phyloP scores from a whole-genome alignment of 2,797 vertebrate genomes.

The Mormyrops attenuatus region DNA sequence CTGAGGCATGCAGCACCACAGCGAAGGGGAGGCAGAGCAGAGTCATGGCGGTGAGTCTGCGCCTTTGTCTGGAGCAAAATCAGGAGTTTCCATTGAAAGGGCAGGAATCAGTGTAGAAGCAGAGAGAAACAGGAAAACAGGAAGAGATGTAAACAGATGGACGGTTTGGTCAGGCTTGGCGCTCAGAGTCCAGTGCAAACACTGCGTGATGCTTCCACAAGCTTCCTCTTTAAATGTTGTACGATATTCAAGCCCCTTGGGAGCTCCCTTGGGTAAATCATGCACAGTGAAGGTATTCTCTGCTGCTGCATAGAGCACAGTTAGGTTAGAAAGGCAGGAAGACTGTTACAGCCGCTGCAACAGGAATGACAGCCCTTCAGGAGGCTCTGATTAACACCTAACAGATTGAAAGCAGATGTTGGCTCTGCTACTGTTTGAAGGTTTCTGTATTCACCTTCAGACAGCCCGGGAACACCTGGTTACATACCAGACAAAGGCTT shows the following conservation, averaged over 20 bases:
- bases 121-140: neutral
- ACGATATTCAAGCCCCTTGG: neutral
- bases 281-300: constrained; percentile 21
- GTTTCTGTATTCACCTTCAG: constrained; percentile 55
- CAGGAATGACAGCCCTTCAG: constrained; percentile 53
- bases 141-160: neutral
- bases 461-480: constrained; percentile 57
- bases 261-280: constrained; percentile 1
- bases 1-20: constrained; percentile 9
- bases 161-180: neutral
- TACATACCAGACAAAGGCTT: neutral
- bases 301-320: neutral
- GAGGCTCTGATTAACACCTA: constrained; percentile 43
- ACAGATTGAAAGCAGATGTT: constrained; percentile 52
- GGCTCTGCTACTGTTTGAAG: constrained; percentile 54
- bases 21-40: neutral
- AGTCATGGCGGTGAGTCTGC: constrained; percentile 5
- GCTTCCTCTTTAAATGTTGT: neutral
- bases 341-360: neutral
- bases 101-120: neutral
- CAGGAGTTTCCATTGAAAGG: neutral
- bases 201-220: neutral
- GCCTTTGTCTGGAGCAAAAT: neutral
- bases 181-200: constrained; percentile 7
- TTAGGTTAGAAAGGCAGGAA: neutral